Evolutionary conservation across 2,888 invertebrate genomes (phyloP).

Genomic region (Coelopa pilipes): DNA sequence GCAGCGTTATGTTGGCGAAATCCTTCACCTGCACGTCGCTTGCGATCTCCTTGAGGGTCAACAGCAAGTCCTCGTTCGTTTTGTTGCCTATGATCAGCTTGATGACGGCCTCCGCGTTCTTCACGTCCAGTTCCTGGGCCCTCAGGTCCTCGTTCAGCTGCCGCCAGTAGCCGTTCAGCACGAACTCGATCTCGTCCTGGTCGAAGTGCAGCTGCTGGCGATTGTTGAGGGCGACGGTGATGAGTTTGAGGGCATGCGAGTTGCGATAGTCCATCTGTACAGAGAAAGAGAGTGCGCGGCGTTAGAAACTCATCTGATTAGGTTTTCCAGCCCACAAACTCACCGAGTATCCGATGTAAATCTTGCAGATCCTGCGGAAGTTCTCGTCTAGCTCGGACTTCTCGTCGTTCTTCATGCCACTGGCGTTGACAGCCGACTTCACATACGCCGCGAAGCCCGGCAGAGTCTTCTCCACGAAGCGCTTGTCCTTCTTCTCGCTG

Average conservation of each 20-base stretch:
- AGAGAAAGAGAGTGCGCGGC: no score
- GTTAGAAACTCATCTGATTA: no score
- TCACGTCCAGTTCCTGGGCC: constrained; percentile 39
- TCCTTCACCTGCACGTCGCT: constrained; percentile 43
- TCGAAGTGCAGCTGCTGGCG: constrained; percentile 58
- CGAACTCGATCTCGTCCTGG: constrained; percentile 62
- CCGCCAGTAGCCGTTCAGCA: constrained; percentile 61
- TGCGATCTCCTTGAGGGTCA: constrained; percentile 53
- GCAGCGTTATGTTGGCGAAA: constrained; percentile 51
- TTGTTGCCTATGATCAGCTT: constrained; percentile 60
- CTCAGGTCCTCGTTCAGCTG: constrained; percentile 57
- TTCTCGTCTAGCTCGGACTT: constrained; percentile 51
- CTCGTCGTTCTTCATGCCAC: constrained; percentile 13
- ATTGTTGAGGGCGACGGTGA: constrained; percentile 56
- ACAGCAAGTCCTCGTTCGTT: constrained; percentile 61
- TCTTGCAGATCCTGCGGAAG: constrained; percentile 61
- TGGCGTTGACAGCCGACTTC: constrained; percentile 43
- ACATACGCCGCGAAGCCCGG: constrained; percentile 50
- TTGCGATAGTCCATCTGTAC: constrained; percentile 60
- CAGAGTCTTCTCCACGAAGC: constrained; percentile 58
- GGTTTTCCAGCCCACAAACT: no score
- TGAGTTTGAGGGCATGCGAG: constrained; percentile 56
- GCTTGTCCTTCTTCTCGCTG: constrained; percentile 51
- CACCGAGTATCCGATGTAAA: constrained; percentile 64
- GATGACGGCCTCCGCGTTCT: constrained; percentile 54